phyloP scores from a whole-genome alignment of 2,888 invertebrate species.

The Cheiracanthium punctorium region DNA sequence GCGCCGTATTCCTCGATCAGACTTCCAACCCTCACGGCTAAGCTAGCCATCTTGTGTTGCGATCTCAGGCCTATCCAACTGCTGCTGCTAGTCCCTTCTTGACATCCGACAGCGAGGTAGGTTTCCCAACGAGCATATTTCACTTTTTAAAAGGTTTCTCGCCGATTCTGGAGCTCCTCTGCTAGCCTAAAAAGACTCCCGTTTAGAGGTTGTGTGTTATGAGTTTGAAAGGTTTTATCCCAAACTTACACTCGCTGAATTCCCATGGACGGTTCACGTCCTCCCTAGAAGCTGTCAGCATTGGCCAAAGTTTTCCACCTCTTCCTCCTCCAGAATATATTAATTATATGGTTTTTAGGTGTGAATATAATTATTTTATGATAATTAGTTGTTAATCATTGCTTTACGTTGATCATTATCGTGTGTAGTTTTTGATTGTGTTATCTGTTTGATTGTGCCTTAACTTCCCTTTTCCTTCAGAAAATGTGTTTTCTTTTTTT shows the following conservation, averaged over 20 bases:
- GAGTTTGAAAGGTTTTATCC: neutral
- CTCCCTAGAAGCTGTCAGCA: neutral
- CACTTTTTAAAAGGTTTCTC: neutral
- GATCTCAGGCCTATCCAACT: conserved; percentile 45
- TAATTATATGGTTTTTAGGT: too few species aligned
- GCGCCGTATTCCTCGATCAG: conserved; percentile 23
- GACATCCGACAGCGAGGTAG: conserved; percentile 63
- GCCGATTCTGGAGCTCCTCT: neutral
- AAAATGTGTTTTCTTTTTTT: too few species aligned
- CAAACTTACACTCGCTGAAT: neutral
- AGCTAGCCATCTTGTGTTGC: conserved; percentile 62
- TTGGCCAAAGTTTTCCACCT: neutral
- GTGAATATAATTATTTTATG: too few species aligned
- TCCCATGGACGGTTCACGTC: neutral
- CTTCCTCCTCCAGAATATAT: neutral
- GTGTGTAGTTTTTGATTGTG: too few species aligned
- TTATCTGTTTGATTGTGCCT: too few species aligned
- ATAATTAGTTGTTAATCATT: too few species aligned
- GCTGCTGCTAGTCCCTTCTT: conserved; percentile 58
- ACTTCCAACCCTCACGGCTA: conserved; percentile 44
- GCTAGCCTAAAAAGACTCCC: neutral
- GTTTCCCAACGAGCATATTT: conserved; percentile 23
- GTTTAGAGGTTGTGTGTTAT: neutral
- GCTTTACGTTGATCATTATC: too few species aligned
- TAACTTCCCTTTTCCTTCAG: too few species aligned